A percentile compares a stretch with the other conserved stretches of the same genome.
phyloP scores from a whole-genome alignment of 2,888 invertebrate genomes.

The Mythimna loreyi region DNA sequence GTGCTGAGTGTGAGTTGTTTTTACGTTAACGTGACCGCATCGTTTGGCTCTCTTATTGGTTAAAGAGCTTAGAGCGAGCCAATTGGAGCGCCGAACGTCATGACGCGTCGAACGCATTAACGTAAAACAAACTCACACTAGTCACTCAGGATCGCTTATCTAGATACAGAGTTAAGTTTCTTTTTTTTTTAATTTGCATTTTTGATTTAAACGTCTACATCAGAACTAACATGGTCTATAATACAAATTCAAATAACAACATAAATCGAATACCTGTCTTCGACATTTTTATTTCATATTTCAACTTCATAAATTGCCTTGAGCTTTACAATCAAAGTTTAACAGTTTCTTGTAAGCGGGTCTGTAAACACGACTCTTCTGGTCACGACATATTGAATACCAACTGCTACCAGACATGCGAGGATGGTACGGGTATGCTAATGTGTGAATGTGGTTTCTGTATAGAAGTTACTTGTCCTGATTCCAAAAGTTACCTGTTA shows the following conservation, averaged over 20 bases:
- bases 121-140: too few relatives aligned
- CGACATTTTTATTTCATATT: constrained; percentile 40
- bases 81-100: too few relatives aligned
- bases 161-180: too few relatives aligned
- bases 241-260: background rate
- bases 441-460: constrained; percentile 28
- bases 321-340: constrained; percentile 79
- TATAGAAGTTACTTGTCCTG: constrained; percentile 5
- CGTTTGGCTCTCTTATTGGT: too few relatives aligned
- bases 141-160: too few relatives aligned
- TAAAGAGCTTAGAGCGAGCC: too few relatives aligned
- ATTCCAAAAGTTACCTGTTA: background rate
- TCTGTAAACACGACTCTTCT: constrained; percentile 82
- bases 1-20: too few relatives aligned
- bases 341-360: constrained; percentile 74
- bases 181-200: background rate
- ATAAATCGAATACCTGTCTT: constrained; percentile 26
- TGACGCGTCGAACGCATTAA: too few relatives aligned
- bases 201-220: background rate
- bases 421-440: constrained; percentile 58
- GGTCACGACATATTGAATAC: constrained; percentile 84
- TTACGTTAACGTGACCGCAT: too few relatives aligned
- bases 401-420: constrained; percentile 81
- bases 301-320: constrained; percentile 58
- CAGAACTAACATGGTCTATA: background rate